Evolutionary conservation across 2,888 invertebrate species (phyloP).

Genomic region (Tryphoninae sp.): DNA sequence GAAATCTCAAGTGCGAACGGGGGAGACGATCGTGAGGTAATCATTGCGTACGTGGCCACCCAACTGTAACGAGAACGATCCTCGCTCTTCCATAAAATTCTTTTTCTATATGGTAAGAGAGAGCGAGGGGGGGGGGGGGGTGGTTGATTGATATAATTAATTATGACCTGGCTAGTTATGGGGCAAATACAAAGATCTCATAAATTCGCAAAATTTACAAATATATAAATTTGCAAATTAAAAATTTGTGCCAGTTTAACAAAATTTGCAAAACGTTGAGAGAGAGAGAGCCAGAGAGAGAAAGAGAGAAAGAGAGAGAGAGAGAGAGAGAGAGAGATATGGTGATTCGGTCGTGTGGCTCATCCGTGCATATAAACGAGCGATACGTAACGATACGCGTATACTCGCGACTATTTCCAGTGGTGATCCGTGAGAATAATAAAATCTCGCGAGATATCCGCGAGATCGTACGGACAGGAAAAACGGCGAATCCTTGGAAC

Average conservation of each 20-base stretch:
- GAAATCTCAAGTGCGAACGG: slow-evolving; percentile 41
- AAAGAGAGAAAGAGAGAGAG: neutral
- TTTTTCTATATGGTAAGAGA: slow-evolving; percentile 12
- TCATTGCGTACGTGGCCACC: neutral
- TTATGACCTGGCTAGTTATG: no score
- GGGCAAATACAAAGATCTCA: no score
- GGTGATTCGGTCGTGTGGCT: slow-evolving; percentile 1
- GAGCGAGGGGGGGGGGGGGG: slow-evolving; percentile 32
- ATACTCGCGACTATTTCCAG: slow-evolving; percentile 37
- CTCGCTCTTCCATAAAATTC: no score
- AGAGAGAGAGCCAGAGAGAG: no score
- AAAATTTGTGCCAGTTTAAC: no score
- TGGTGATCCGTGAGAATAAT: slow-evolving; percentile 44
- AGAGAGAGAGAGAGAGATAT: slow-evolving; percentile 41
- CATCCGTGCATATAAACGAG: slow-evolving; percentile 14
- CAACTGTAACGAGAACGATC: no score
- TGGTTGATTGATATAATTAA: neutral
- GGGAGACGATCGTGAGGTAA: neutral
- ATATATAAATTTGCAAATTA: no score
- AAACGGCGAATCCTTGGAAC: slow-evolving; percentile 50
- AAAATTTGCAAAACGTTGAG: no score
- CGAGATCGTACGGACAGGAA: slow-evolving; percentile 40
- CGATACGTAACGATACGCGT: slow-evolving; percentile 10
- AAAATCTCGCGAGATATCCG: slow-evolving; percentile 18
- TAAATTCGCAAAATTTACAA: no score